Base-by-base conservation (phyloP, 2,113 vertebrate genomes). In the Myocastor coypus region DNA sequence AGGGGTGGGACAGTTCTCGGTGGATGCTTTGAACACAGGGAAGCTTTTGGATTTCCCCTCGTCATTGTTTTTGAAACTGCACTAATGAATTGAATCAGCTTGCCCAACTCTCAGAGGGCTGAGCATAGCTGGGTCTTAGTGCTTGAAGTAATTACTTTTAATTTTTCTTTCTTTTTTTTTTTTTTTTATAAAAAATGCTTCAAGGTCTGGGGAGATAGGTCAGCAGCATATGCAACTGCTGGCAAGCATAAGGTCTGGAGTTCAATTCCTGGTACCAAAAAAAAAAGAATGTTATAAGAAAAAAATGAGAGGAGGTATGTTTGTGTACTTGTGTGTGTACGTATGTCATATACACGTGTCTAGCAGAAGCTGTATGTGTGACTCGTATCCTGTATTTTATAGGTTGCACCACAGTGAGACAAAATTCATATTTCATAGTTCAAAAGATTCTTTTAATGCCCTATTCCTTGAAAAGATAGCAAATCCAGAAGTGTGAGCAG, bases 401-500 rank as follows among this genome's bases (percentile, higher is more conserved):
- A 17, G 32, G 32, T 71, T 83, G 71, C 34, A 83, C 7, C n/a
- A 50, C 4, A n/a, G 50, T 93, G 94, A 92, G 59, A 30, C 50
- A 91, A 91, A 93, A 89, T 80, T n/a, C 73, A 37, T 50, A 81
- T 82, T 95, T 95, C 83, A 40, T 82, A 61, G 42, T 71, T 92
- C 94, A 91, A 37, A 97, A 96, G 28, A 0, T 12, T 69, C 7
- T n/a, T n/a, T n/a, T n/a, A n/a, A n/a, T n/a, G n/a, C n/a, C n/a
- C n/a, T n/a, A n/a, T n/a, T n/a, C n/a, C n/a, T n/a, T n/a, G n/a
- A n/a, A n/a, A 95, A 88, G 19, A 77, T 57, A 80, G 1, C n/a
- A 40, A 4, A 46, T 81, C 17, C 81, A 86, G 73, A 86, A 46
- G 46, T 46, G 46, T 26, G 77, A 69, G 14, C 80, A 42, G 37